Percentiles rank a stretch among this genome's conserved stretches.
phyloP scores from a whole-genome alignment of 2,888 invertebrate species.

The Julus scanicus region DNA sequence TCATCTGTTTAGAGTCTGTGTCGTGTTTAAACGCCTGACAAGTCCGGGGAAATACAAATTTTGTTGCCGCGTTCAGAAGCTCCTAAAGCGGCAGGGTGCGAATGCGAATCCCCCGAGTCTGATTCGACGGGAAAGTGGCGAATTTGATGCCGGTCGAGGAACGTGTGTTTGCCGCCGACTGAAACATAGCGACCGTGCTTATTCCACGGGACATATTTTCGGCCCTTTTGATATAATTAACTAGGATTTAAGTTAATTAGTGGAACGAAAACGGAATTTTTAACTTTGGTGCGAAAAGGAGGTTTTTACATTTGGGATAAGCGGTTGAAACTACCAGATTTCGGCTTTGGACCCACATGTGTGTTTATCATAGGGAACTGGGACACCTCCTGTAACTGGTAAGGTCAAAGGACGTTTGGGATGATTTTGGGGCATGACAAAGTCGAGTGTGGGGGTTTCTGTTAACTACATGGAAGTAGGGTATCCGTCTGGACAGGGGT shows the following conservation, averaged over 20 bases:
- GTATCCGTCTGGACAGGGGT: no score
- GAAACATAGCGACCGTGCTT: not conserved
- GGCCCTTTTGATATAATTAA: not conserved
- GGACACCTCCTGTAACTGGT: not conserved
- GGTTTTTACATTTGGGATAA: not conserved
- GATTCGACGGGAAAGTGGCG: not conserved
- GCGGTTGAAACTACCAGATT: not conserved
- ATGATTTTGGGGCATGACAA: not conserved
- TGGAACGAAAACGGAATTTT: not conserved
- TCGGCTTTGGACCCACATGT: not conserved
- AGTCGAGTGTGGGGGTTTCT: no score
- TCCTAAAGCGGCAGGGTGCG: not conserved
- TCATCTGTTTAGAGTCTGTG: not conserved
- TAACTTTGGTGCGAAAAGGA: not conserved
- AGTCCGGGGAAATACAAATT: not conserved
- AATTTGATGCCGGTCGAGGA: not conserved
- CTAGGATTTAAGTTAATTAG: not conserved
- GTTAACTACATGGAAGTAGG: no score
- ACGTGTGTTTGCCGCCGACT: not conserved
- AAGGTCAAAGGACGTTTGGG: not conserved
- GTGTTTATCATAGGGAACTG: not conserved
- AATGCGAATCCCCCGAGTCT: not conserved
- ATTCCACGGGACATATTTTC: not conserved
- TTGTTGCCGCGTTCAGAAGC: not conserved
- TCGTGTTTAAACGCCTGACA: not conserved